These are phyloP conservation scores for Rhinella marina DNA, from an alignment of 2,797 vertebrate species.

Conservation along the genomic window DNA sequence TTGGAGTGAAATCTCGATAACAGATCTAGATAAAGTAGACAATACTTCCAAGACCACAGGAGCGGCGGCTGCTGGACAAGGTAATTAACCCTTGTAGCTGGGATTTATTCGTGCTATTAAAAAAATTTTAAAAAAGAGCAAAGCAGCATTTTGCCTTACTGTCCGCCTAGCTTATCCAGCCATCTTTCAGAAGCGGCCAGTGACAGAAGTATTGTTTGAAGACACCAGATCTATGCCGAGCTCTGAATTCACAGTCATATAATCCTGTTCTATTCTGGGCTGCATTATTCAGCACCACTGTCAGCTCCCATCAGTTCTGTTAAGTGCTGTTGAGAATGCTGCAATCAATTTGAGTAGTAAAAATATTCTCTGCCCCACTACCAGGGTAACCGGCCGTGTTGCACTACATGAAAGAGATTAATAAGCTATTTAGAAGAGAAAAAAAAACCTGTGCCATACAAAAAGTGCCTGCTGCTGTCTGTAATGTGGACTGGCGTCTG, in stretches of 20 bases:
- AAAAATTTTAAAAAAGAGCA: background rate
- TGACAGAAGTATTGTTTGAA: constrained; percentile 4
- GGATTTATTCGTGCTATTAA: background rate
- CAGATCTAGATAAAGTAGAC: background rate
- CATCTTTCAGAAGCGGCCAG: background rate
- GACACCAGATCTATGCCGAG: background rate
- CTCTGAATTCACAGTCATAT: background rate
- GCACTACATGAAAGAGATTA: constrained; percentile 34
- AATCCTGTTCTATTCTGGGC: constrained; percentile 31
- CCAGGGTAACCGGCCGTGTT: constrained; percentile 17
- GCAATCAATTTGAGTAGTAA: constrained; percentile 21
- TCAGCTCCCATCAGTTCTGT: constrained; percentile 31
- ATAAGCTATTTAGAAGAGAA: constrained; percentile 6
- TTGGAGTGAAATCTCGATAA: background rate
- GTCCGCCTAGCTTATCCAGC: background rate
- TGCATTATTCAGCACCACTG: constrained; percentile 42
- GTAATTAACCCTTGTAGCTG: background rate
- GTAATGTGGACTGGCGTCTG: background rate
- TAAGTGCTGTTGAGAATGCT: constrained; percentile 12
- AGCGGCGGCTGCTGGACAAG: background rate
- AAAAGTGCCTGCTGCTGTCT: background rate
- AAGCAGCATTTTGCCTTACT: background rate
- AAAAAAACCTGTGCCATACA: background rate
- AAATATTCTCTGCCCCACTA: constrained; percentile 29
- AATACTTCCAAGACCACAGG: background rate